phyloP scores from a whole-genome alignment of 2,888 invertebrate genomes.

The Asteroscopus sphinx region DNA sequence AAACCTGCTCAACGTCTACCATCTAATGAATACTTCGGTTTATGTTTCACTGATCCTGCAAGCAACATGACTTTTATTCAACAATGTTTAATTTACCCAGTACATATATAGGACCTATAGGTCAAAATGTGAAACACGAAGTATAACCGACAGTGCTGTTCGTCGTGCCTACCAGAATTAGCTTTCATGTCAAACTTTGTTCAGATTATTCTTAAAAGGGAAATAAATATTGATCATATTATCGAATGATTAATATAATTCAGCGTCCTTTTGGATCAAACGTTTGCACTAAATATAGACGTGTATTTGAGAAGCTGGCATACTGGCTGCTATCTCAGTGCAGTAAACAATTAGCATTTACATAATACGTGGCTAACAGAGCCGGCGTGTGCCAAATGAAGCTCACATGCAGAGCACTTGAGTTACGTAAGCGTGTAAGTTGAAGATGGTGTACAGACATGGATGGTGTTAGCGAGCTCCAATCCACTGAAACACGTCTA shows the following conservation, averaged over 20 bases:
- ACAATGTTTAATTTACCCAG: constrained; percentile 40
- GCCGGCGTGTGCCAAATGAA: constrained; percentile 66
- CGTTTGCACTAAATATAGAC: constrained; percentile 35
- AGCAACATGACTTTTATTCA: constrained; percentile 17
- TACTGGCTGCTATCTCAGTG: constrained; percentile 18
- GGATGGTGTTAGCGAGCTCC: constrained; percentile 62
- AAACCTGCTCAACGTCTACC: constrained; percentile 48
- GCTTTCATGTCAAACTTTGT: constrained; percentile 41
- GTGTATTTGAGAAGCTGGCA: constrained; percentile 21
- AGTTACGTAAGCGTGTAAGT: constrained; percentile 74
- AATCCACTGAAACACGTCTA: constrained; percentile 72
- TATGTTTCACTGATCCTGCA: constrained; percentile 36
- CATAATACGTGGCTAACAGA: constrained; percentile 50
- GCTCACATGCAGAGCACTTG: constrained; percentile 61
- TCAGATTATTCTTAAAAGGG: constrained; percentile 31
- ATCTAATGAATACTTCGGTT: constrained; percentile 44
- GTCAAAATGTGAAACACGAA: constrained; percentile 47
- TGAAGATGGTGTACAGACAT: constrained; percentile 73
- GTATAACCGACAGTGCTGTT: constrained; percentile 33
- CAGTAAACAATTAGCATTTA: constrained; percentile 39
- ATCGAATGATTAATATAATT: constrained; percentile 10
- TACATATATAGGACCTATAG: too few species aligned
- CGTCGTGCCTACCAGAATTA: constrained; percentile 42
- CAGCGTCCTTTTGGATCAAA: constrained; percentile 10
- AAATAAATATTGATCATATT: constrained; percentile 12